Conservation (phyloP, 2,113 vertebrate species). For the Microtus ochrogaster region DNA sequence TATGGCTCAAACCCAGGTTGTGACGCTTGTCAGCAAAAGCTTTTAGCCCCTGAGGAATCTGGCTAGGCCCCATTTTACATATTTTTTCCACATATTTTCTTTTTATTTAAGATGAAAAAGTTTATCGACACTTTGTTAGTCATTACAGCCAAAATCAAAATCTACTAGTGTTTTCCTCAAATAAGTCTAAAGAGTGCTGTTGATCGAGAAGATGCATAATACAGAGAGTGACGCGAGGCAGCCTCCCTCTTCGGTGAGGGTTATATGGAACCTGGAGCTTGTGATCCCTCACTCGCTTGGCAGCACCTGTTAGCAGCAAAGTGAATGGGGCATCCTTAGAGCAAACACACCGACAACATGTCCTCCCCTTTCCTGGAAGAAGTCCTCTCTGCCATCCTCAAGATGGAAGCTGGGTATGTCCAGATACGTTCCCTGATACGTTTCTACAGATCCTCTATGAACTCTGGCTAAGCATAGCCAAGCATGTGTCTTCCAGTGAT, state of each 20-base stretch:
- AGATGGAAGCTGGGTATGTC: neutral
- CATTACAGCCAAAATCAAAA: neutral
- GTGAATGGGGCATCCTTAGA: neutral
- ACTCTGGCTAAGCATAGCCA: neutral
- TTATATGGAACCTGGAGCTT: neutral
- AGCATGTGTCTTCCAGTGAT: neutral
- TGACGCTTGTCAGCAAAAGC: neutral
- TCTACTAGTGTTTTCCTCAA: neutral
- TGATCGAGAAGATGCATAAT: neutral
- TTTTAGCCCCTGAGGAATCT: neutral
- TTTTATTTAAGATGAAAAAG: neutral
- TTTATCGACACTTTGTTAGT: neutral
- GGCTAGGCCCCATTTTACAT: neutral
- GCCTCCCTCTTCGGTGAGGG: neutral
- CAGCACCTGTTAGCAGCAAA: neutral
- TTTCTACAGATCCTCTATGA: neutral
- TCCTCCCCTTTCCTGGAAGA: neutral
- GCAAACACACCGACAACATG: neutral
- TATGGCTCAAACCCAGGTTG: neutral
- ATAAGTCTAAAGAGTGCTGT: neutral
- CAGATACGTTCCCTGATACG: neutral
- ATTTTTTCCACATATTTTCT: neutral
- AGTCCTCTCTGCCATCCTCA: neutral
- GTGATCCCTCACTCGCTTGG: rapidly evolving
- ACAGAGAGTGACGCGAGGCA: neutral